phyloP scores from a whole-genome alignment of 2,888 invertebrate species.

The Leptinotarsa juncta region DNA sequence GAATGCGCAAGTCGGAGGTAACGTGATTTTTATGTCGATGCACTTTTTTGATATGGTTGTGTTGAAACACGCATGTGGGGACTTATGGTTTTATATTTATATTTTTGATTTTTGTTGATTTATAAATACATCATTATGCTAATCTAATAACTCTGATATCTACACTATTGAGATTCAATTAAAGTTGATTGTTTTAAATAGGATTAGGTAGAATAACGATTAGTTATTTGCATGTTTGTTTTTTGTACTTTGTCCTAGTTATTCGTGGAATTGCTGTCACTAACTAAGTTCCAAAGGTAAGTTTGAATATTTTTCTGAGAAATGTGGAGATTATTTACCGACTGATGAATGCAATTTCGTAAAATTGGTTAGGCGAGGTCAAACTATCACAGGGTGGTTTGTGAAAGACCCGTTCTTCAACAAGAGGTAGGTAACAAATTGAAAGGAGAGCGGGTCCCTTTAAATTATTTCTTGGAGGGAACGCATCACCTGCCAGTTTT shows the following conservation, averaged over 20 bases:
- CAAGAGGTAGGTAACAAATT: constrained; percentile 13
- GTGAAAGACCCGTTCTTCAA: constrained; percentile 12
- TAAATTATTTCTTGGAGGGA: constrained; percentile 6
- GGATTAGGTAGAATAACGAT: too few species aligned
- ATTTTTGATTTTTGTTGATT: not conserved
- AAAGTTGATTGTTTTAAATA: too few species aligned
- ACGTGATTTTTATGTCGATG: constrained; percentile 60
- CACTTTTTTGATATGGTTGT: constrained; percentile 45
- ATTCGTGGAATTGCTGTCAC: not conserved
- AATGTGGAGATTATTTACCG: not conserved
- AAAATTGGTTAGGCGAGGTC: not conserved
- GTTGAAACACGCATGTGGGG: not conserved
- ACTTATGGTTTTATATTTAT: not conserved
- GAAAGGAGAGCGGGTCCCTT: constrained; percentile 10
- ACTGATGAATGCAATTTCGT: not conserved
- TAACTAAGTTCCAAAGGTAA: not conserved
- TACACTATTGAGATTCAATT: too few species aligned
- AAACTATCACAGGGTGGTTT: not conserved
- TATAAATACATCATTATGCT: not conserved
- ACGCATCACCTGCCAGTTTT: constrained; percentile 17
- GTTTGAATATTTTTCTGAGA: not conserved
- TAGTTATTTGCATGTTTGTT: not conserved
- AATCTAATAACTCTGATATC: too few species aligned
- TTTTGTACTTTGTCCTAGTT: not conserved
- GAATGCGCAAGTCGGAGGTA: constrained; percentile 61